Percentiles rank a stretch among this genome's conserved stretches.
These are phyloP conservation scores for Cyprinella venusta DNA, from an alignment of 2,797 vertebrate genomes.

Conservation along the genomic window DNA sequence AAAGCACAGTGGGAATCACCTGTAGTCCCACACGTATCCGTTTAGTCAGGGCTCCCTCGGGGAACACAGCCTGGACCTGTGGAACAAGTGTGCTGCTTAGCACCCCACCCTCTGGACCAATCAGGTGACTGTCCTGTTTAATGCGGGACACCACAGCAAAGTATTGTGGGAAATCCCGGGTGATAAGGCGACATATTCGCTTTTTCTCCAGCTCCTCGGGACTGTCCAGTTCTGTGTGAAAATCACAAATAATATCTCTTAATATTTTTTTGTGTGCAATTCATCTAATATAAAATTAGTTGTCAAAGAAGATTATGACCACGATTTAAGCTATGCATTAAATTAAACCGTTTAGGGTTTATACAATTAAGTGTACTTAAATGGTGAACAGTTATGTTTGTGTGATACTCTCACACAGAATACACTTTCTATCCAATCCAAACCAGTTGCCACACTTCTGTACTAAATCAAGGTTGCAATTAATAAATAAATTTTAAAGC, in stretches of 20 bases:
- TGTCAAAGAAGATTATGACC: background rate
- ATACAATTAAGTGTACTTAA: background rate
- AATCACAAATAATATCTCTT: background rate
- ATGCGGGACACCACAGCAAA: conserved; percentile 95
- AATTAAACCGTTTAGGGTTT: background rate
- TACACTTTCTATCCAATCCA: background rate
- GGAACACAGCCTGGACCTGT: conserved; percentile 95
- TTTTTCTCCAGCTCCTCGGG: conserved; percentile 96
- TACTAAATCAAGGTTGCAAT: background rate
- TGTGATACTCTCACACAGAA: background rate
- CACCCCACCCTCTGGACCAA: conserved; percentile 94
- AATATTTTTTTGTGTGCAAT: background rate
- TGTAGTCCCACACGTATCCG: conserved; percentile 94
- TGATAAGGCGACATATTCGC: conserved; percentile 97
- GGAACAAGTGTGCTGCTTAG: conserved; percentile 94
- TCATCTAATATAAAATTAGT: background rate
- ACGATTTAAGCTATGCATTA: background rate
- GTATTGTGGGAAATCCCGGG: conserved; percentile 96
- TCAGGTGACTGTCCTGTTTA: conserved; percentile 96
- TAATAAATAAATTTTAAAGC: background rate
- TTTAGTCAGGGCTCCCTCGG: conserved; percentile 95
- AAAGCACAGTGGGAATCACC: conserved; percentile 71
- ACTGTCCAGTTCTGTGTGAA: conserved; percentile 85
- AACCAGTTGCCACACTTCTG: background rate
- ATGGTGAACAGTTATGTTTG: background rate